Base-by-base conservation (phyloP, 2,888 invertebrate species). In the Stenodema calcarata region DNA sequence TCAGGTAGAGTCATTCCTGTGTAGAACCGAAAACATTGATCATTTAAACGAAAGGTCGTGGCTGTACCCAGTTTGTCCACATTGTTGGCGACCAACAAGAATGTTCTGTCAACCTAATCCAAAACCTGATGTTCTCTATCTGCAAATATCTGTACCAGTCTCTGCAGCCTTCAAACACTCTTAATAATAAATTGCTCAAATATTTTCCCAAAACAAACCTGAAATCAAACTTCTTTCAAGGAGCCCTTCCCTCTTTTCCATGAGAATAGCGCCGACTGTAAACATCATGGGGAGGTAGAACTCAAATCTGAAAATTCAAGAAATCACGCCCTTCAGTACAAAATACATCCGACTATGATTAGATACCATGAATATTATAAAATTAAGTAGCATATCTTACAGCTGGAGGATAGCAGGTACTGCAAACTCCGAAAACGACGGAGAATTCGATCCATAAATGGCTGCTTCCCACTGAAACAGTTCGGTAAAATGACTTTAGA, bases 331-430 rank as follows among this genome's bases (percentile, higher is more conserved):
- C 42, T 1, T 28, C 35, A 41, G n/a, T n/a, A n/a, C n/a, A n/a
- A n/a, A n/a, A n/a, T n/a, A n/a, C n/a, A n/a, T n/a, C n/a, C n/a
- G n/a, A n/a, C n/a, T n/a, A n/a, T n/a, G n/a, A n/a, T n/a, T n/a
- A n/a, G n/a, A n/a, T n/a, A n/a, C n/a, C n/a, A n/a, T n/a, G n/a
- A n/a, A n/a, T n/a, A n/a, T n/a, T n/a, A n/a, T n/a, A n/a, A n/a
- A n/a, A n/a, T n/a, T n/a, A n/a, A n/a, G n/a, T n/a, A n/a, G n/a
- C n/a, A 23, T 27, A 42, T 76, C 88, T 86, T 83, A 96, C 96
- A 95, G 95, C 89, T 97, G 92, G 89, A 98, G 93, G 80, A 96
- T 94, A 6, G 96, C 96, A 0, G 97, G 97, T 0, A 96, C 95
- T 93, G 97, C 95, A 91, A 96, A 98, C 87, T 94, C 94, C 7